Evolutionary conservation across 2,888 invertebrate genomes (phyloP).

Genomic region (Cylindroiulus punctatus): DNA sequence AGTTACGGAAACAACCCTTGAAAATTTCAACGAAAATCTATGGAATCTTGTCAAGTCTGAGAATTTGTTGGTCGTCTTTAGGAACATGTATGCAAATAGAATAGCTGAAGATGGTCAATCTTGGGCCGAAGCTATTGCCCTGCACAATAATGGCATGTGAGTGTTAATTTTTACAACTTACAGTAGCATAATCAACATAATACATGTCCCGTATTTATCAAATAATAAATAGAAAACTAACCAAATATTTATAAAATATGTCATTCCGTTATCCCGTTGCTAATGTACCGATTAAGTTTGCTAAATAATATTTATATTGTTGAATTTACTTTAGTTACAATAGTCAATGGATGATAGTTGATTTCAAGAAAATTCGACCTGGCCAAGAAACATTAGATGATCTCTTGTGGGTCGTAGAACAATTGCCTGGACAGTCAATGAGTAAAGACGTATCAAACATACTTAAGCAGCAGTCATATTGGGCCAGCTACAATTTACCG

Average conservation of each 20-base stretch:
- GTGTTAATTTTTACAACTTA: conserved; percentile 58
- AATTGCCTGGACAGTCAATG: conserved; percentile 70
- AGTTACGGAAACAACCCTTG: conserved; percentile 81
- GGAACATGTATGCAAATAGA: conserved; percentile 84
- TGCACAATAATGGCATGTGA: conserved; percentile 80
- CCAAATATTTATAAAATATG: background rate
- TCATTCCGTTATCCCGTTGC: no score
- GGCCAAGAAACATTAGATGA: conserved; percentile 66
- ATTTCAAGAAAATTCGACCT: conserved; percentile 74
- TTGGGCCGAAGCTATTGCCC: conserved; percentile 78
- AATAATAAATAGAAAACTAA: no score
- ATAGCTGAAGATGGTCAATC: conserved; percentile 76
- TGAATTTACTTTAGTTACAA: conserved; percentile 72
- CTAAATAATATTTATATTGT: no score
- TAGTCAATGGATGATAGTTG: conserved; percentile 87
- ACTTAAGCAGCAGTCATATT: conserved; percentile 74
- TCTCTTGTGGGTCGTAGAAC: conserved; percentile 80
- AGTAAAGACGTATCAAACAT: conserved; percentile 73
- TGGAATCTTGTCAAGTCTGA: conserved; percentile 76
- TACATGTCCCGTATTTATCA: no score
- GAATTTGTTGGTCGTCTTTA: conserved; percentile 77
- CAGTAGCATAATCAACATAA: no score
- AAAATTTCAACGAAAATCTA: conserved; percentile 76
- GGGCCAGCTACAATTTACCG: conserved; percentile 79
- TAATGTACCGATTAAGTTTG: no score